Base-by-base conservation (phyloP, 2,888 invertebrate genomes). In the Synergus laeviventris region DNA sequence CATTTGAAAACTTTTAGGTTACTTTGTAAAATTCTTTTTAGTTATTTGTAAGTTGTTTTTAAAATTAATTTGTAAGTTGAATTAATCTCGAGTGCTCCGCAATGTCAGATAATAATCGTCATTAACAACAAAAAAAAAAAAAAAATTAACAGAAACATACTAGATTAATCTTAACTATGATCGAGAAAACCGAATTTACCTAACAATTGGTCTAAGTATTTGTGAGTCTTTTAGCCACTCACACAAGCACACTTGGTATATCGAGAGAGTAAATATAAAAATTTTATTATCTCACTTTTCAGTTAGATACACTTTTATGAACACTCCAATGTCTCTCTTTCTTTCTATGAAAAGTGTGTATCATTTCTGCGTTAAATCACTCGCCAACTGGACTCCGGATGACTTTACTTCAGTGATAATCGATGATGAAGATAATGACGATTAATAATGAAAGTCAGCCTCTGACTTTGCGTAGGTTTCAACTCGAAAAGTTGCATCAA, bases 261-360 rank as follows among this genome's bases (percentile, higher is more conserved):
- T 83, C 80, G 76, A 76, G 82, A 83, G 83, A 83, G 80, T 84
- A 84, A 83, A 85, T 85, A 85, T 79, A 84, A 86, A 86, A 86
- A 81, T 83, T 81, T 81, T 77, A 75, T 81, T 77, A 75, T 79
- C 82, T 76, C 76, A 81, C 70, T 49, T 49, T 70, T 70, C 49
- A 66, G 45, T 66, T 24, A 70, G 49, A 49, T 49, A 70, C 49
- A 70, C 70, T 70, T 70, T 70, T 70, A 70, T 36, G 24, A 70
- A 70, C 70, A 70, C 16, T 59, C 38, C 74, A 79, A 75, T 66
- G 75, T 79, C 86, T 86, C 84, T 87, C 86, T 86, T 85, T 84
- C 83, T 85, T 85, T 86, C 85, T 83, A 84, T 84, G 84, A 85
- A 85, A 86, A 81, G 81, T 78, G 74, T 81, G 78, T 78, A 78